These are phyloP conservation scores for Heteromyza rotundicornis DNA, from an alignment of 2,888 invertebrate genomes.

Conservation along the genomic window DNA sequence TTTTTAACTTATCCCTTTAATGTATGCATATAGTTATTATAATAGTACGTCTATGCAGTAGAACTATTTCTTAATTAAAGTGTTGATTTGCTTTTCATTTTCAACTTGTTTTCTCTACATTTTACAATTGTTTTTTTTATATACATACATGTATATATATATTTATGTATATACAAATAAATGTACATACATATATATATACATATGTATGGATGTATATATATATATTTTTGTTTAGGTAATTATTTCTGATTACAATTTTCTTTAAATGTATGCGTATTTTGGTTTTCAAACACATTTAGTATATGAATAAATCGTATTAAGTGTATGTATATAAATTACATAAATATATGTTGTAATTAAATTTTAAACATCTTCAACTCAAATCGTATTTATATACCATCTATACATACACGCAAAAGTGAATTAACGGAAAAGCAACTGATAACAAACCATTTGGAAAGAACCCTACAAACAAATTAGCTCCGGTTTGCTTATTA, in stretches of 20 bases:
- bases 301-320: slow-evolving; percentile 20
- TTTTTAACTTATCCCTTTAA: slow-evolving; percentile 44
- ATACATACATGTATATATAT: slow-evolving; percentile 28
- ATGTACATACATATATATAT: slow-evolving; percentile 40
- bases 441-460: neutral
- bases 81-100: slow-evolving; percentile 30
- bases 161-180: slow-evolving; percentile 37
- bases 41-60: slow-evolving; percentile 33
- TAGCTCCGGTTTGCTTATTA: neutral
- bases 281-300: slow-evolving; percentile 19
- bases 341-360: slow-evolving; percentile 34
- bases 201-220: slow-evolving; percentile 33
- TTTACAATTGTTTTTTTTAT: slow-evolving; percentile 40
- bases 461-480: neutral
- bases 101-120: slow-evolving; percentile 35
- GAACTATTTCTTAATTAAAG: slow-evolving; percentile 44
- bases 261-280: slow-evolving; percentile 23
- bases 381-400: neutral
- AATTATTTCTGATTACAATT: slow-evolving; percentile 40
- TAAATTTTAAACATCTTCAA: slow-evolving; percentile 1
- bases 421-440: too few species aligned
- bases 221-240: slow-evolving; percentile 35
- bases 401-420: neutral
- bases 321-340: slow-evolving; percentile 39
- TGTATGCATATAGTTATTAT: slow-evolving; percentile 28